Evolutionary conservation across 2,888 invertebrate species (phyloP), one percentile per base, ranked within the genome.

Genomic region (Allygus modestus): DNA sequence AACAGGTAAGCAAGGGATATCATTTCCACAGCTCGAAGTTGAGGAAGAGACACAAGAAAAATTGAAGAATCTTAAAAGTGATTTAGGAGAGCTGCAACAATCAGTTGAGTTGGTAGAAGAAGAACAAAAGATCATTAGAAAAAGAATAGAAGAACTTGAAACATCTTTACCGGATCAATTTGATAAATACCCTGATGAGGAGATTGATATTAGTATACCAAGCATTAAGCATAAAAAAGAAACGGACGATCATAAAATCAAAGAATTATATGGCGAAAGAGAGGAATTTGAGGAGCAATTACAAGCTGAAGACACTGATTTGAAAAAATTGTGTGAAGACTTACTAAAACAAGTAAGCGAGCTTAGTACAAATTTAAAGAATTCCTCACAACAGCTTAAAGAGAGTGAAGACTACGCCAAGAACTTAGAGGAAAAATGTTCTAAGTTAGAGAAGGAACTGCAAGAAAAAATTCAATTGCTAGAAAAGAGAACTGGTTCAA

Each of bases 101-200:
- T 51, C 77, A 46, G 51, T 43, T 46, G 46, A 31, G 4, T 9
- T 51, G 4, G 11, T 77, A 51, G 41, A 51, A 51, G 51, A 77
- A n/a, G 77, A 77, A 51, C 28, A 77, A 77, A 12, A 51, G 0
- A 26, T 51, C 0, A 51, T 77, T 1, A 1, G 28, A 5, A 23
- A 51, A 15, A 46, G 77, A n/a, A 77, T 77, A 51, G 31, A 26
- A 31, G 77, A 77, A 77, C 33, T 77, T 12, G 51, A 51, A 77
- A 58, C 37, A 7, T 37, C 37, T 37, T 37, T 37, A 37, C n/a
- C n/a, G n/a, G n/a, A n/a, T n/a, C n/a, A n/a, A n/a, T n/a, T n/a
- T n/a, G n/a, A n/a, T n/a, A n/a, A n/a, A n/a, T n/a, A n/a, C n/a
- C n/a, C n/a, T n/a, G n/a, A n/a, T n/a, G n/a, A n/a, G n/a, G n/a